Conservation (phyloP, 35 echinoderm and acorn worm species). For the Anneissia japonica region DNA sequence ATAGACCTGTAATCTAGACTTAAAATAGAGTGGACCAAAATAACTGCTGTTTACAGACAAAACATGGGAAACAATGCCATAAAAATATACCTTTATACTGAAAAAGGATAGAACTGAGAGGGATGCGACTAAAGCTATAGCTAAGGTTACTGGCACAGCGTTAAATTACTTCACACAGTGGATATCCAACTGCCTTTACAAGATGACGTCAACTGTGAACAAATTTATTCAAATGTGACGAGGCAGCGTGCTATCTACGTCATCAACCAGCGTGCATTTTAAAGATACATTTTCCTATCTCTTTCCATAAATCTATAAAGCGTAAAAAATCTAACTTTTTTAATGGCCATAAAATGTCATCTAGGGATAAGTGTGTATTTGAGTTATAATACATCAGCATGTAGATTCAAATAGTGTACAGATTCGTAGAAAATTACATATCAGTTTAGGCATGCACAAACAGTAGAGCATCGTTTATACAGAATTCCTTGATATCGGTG, state of each 20-base stretch:
- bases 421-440: too few species aligned
- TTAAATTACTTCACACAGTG: neutral
- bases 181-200: neutral
- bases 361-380: too few species aligned
- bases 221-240: neutral
- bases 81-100: neutral
- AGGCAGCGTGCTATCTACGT: neutral
- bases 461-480: too few species aligned
- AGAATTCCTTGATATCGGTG: too few species aligned
- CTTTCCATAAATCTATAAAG: neutral
- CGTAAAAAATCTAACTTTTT: neutral
- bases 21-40: too few species aligned
- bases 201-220: neutral
- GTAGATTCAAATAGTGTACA: too few species aligned
- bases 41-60: too few species aligned
- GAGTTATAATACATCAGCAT: too few species aligned
- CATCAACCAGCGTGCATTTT: neutral
- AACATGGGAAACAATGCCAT: too few species aligned
- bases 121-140: neutral
- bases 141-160: neutral
- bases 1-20: too few species aligned
- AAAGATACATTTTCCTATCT: neutral
- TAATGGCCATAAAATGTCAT: neutral
- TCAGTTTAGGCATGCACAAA: too few species aligned
- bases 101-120: neutral